A percentile compares a stretch with the other conserved stretches of the same genome.
Evolutionary conservation across 2,888 invertebrate species (phyloP).

Genomic region (Heliconius ismenius): DNA sequence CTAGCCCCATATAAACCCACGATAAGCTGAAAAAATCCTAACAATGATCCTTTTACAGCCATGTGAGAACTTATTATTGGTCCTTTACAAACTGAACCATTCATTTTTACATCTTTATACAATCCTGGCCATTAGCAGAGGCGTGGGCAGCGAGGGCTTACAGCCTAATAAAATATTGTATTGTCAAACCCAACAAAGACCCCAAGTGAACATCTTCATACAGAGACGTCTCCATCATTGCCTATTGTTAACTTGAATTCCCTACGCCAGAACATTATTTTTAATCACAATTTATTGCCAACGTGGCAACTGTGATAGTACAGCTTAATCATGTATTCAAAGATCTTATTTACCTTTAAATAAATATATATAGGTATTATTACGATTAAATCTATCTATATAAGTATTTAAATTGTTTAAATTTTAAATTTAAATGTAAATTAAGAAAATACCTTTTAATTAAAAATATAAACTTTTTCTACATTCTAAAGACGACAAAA

Average conservation of each 20-base stretch:
- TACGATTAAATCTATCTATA: neutral
- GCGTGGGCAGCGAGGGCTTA: conserved; percentile 79
- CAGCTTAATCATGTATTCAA: conserved; percentile 9
- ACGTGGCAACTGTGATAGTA: conserved; percentile 42
- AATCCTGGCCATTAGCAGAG: conserved; percentile 77
- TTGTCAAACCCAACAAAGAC: conserved; percentile 77
- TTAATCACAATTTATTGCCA: conserved; percentile 78
- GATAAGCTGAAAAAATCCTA: conserved; percentile 64
- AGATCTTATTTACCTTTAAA: neutral
- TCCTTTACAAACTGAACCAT: conserved; percentile 72
- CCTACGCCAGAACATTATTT: conserved; percentile 65
- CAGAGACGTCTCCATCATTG: conserved; percentile 63
- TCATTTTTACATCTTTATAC: conserved; percentile 80
- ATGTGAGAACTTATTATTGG: conserved; percentile 80
- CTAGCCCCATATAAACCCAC: conserved; percentile 73
- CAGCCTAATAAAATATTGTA: conserved; percentile 77
- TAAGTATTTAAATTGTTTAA: neutral
- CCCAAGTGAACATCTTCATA: conserved; percentile 80
- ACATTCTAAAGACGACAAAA: neutral
- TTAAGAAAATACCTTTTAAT: neutral
- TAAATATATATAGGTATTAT: neutral
- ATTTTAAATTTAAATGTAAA: neutral
- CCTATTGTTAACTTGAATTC: conserved; percentile 66
- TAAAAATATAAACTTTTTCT: neutral
- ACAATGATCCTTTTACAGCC: conserved; percentile 76